Evolutionary conservation across 2,888 invertebrate species (phyloP), one percentile per base, ranked within the genome.

Genomic region (Acholoe squamosa): DNA sequence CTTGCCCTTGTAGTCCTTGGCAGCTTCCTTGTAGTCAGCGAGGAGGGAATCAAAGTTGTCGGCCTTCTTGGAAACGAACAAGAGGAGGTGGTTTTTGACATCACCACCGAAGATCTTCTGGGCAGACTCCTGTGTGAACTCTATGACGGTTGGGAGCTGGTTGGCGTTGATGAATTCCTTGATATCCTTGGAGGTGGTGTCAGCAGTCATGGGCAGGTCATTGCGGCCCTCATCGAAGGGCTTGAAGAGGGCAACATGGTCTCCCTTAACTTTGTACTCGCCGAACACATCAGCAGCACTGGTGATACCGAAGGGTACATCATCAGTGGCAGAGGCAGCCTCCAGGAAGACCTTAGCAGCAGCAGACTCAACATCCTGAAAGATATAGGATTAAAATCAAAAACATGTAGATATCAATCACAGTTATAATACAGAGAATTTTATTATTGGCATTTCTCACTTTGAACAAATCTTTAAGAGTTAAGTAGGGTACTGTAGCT

Each of bases 21-120:
- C 99, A 91, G 98, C 97, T 34, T 97, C 97, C 95, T 97, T 97
- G 95, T 98, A 97, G 28, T 97, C 97, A 22, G 98, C 98, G 67
- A 98, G 96, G 95, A 97, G 97, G 94, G 97, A 97, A 90, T 98
- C 98, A 94, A 98, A 98, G 90, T 98, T 98, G 93, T 94, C 94
- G 77, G 93, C 93, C 77, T 94, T 93, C 97, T 99, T 98, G 95
- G 98, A 98, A 94, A 99, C 97, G 97, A 99, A 99, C 95, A 99
- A 96, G 92, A 99, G 97, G 93, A 99, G 97, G 96, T 99, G 99
- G 94, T 98, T 98, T 96, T 99, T 99, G 96, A 99, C 98, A 91
- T 98, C 98, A 93, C 99, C 99, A 90, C 99, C 98, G 96, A 99
- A 99, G 96, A 99, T 99, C 96, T 99, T 99, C 95, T 98, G 98